Evolutionary conservation across 2,888 invertebrate species (phyloP).

Genomic region (Himalopsyche japonica): DNA sequence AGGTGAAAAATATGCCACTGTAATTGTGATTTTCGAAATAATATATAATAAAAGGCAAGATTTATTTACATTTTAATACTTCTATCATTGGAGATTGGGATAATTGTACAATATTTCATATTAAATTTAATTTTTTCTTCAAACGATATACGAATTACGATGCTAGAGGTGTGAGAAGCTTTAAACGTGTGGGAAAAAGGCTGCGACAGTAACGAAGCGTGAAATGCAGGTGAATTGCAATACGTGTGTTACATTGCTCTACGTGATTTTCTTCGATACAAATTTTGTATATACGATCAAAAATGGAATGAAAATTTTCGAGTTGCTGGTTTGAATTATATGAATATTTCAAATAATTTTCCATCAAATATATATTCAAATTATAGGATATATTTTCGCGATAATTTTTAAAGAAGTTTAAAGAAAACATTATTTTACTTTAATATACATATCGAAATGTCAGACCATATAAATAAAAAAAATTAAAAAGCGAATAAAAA

Average conservation of each 20-base stretch:
- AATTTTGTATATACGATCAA: neutral
- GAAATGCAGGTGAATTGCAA: slow-evolving; percentile 32
- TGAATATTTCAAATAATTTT: neutral
- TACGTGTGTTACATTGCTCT: neutral
- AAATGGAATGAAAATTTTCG: neutral
- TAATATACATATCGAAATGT: no score
- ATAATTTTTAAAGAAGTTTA: no score
- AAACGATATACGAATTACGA: neutral
- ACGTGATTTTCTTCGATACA: neutral
- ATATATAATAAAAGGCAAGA: no score
- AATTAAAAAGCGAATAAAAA: no score
- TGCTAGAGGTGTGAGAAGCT: neutral
- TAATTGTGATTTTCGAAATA: no score
- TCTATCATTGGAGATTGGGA: slow-evolving; percentile 22
- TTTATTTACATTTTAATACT: slow-evolving; percentile 23
- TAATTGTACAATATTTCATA: slow-evolving; percentile 22
- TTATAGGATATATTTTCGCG: no score
- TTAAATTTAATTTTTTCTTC: slow-evolving; percentile 32
- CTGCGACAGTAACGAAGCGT: slow-evolving; percentile 19
- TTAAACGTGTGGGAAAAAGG: neutral
- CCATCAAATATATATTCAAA: no score
- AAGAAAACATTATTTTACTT: no score
- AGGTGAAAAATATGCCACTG: no score
- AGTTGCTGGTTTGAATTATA: neutral
- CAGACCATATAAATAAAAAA: no score